A percentile compares a stretch with the other conserved stretches of the same genome.
phyloP scores from a whole-genome alignment of 2,888 invertebrate genomes.

The Stenotaenia linearis region DNA sequence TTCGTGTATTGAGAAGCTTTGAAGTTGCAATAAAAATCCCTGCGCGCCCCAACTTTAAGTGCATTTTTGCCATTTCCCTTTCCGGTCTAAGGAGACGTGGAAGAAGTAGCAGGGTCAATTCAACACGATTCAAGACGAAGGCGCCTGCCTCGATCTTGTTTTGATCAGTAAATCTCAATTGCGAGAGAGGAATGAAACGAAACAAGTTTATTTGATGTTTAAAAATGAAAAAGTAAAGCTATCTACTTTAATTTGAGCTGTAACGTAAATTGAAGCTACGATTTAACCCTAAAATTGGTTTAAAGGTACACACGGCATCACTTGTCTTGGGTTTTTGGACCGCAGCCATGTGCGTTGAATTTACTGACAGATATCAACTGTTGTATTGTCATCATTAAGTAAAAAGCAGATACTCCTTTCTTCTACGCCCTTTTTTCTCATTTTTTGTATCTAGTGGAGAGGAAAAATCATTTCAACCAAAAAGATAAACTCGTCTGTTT shows the following conservation, averaged over 20 bases:
- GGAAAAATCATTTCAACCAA: background rate
- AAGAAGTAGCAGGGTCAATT: background rate
- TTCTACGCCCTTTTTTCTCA: background rate
- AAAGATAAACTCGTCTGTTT: background rate
- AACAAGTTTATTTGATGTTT: background rate
- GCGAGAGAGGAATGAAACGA: background rate
- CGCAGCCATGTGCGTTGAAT: background rate
- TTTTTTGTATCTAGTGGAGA: background rate
- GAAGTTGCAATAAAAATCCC: constrained; percentile 6
- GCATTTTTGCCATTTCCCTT: constrained; percentile 12
- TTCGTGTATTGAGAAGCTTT: background rate
- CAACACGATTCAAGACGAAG: background rate
- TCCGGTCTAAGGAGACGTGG: background rate
- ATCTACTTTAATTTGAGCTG: background rate
- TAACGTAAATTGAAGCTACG: background rate
- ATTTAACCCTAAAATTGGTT: background rate
- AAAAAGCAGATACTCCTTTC: constrained; percentile 17
- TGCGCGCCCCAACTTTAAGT: background rate
- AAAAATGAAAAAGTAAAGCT: background rate
- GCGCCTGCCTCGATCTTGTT: background rate
- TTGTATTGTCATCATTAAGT: constrained; percentile 26
- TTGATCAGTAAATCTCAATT: background rate
- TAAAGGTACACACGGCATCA: background rate
- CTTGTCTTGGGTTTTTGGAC: background rate
- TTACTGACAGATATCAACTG: constrained; percentile 24